Conservation (phyloP, 2,888 invertebrate genomes). For the Agrypnus murinus region DNA sequence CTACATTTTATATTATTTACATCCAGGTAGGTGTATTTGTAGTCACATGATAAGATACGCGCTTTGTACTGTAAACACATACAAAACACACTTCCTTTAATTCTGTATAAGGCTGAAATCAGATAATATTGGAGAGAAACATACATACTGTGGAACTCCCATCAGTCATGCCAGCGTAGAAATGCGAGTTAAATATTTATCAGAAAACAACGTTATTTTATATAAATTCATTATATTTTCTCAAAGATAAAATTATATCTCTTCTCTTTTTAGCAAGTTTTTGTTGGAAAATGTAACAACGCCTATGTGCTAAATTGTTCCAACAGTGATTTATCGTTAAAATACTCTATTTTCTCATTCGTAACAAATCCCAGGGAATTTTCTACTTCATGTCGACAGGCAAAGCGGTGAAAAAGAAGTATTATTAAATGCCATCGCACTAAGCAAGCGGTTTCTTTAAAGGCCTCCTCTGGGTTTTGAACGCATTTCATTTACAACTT, state of each 20-base stretch:
- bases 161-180: not conserved
- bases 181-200: no score
- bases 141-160: not conserved
- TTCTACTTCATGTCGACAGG: conserved; percentile 8
- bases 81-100: conserved; percentile 4
- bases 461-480: not conserved
- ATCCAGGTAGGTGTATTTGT: conserved; percentile 17
- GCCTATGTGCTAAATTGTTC: no score
- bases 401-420: conserved; percentile 7
- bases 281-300: no score
- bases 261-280: no score
- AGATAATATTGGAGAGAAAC: not conserved
- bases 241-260: no score
- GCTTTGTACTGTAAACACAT: not conserved
- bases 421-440: conserved; percentile 14
- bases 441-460: conserved; percentile 1
- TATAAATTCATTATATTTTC: no score
- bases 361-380: not conserved
- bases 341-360: not conserved
- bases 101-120: conserved; percentile 4
- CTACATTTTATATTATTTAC: conserved; percentile 3
- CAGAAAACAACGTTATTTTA: no score
- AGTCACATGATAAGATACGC: conserved; percentile 12
- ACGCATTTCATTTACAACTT: conserved; percentile 15
- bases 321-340: conserved; percentile 12